Base-by-base conservation (phyloP, 2,113 vertebrate genomes). In the Sceloporus undulatus region DNA sequence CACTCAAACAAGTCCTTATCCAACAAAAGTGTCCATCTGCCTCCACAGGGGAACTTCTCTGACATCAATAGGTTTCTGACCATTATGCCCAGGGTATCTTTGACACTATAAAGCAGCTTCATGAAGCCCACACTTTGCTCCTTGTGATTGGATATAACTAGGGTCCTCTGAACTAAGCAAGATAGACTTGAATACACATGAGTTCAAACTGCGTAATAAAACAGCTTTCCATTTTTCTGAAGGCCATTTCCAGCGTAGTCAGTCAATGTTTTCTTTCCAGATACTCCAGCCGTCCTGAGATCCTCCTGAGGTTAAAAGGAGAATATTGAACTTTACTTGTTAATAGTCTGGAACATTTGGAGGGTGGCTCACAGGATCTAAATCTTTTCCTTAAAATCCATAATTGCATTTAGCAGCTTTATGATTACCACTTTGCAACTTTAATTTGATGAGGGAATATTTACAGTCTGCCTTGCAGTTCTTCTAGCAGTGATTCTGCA, bases 381-480 rank as follows among this genome's bases (percentile, higher is more conserved):
- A 90, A 89, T 56, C 52, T 56, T 65, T 92, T 87, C 89, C 25
- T 0, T 75, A 89, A 82, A 62, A 80, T 78, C 81, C 89, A 48
- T 77, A 11, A 25, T 86, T 87, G 89, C 93, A 68, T 62, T 94
- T 94, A 94, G 90, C 82, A n/a, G 29, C n/a, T 34, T 93, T 52
- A 82, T 90, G 89, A 91, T 85, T 87, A 56, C 23, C 34, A 3
- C 87, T 94, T 91, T 70, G 52, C 27, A 81, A 48, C 92, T 92
- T 91, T 62, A 29, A 79, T 91, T 91, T 90, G 85, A 92, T 94
- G 93, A 91, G 91, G 95, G 89, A 84, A 27, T 87, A 40, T 86
- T 84, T 42, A 74, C 78, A 0, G 38, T 82, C 34, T 6, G 29
- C 21, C 52, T 77, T 34, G 66, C 40, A 11, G 1, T 56, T 86